phyloP scores from a whole-genome alignment of 64 coral and sea anemone genomes.

The Montipora sp. region DNA sequence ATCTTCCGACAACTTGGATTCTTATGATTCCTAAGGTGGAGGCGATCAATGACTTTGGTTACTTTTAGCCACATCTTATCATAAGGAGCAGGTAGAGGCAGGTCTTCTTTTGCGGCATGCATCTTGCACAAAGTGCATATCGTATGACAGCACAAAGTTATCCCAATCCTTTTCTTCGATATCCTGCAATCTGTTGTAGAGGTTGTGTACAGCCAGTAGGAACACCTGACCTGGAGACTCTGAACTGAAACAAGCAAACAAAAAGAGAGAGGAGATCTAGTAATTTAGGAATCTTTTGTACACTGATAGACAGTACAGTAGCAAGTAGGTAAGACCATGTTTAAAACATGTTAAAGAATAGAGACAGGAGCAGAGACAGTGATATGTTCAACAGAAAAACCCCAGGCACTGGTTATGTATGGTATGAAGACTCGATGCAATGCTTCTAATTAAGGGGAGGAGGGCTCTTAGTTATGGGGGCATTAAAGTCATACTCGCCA shows the following conservation, averaged over 20 bases:
- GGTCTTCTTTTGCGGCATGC: background rate
- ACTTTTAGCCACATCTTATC: background rate
- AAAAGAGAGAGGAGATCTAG: background rate
- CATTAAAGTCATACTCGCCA: too few relatives aligned
- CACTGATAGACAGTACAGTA: too few relatives aligned
- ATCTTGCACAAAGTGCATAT: conserved; percentile 17
- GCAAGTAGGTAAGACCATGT: too few relatives aligned
- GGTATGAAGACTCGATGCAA: too few relatives aligned
- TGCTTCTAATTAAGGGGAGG: too few relatives aligned
- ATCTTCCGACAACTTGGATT: background rate
- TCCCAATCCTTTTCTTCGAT: background rate
- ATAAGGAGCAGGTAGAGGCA: background rate
- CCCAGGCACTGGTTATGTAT: too few relatives aligned
- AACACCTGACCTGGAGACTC: conserved; percentile 34
- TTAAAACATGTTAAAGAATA: too few relatives aligned
- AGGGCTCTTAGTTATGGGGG: too few relatives aligned
- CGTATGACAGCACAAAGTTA: conserved; percentile 11
- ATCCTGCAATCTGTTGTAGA: background rate
- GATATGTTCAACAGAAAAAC: too few relatives aligned
- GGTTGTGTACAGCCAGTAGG: background rate
- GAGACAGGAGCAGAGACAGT: too few relatives aligned
- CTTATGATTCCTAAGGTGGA: conserved; percentile 38
- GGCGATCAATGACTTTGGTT: conserved; percentile 1
- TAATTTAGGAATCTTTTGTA: too few relatives aligned
- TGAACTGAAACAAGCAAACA: background rate